Percentiles rank a stretch among this genome's conserved stretches.
These are phyloP conservation scores for Hirtodrosophila histrioides DNA, from an alignment of 2,888 invertebrate genomes.

Conservation along the genomic window DNA sequence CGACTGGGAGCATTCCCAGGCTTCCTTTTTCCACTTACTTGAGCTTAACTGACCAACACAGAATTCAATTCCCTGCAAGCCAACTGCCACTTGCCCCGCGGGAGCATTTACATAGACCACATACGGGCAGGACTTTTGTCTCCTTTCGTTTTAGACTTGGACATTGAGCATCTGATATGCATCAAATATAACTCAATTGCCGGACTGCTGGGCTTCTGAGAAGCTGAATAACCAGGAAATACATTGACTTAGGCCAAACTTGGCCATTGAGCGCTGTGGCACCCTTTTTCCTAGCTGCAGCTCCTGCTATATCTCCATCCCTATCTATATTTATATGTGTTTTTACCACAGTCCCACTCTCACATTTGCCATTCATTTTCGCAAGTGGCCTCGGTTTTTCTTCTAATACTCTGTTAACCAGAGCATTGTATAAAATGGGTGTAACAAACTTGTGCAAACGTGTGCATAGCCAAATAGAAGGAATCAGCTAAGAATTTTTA, in stretches of 20 bases:
- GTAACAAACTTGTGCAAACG: background rate
- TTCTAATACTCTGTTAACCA: constrained; percentile 27
- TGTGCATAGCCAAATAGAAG: no score
- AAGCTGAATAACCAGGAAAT: constrained; percentile 76
- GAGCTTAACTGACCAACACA: constrained; percentile 59
- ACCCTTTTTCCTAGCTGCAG: constrained; percentile 30
- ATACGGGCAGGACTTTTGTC: constrained; percentile 47
- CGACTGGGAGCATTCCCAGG: constrained; percentile 31
- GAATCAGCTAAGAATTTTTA: no score
- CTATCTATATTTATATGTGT: constrained; percentile 56
- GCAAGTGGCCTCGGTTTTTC: constrained; percentile 68
- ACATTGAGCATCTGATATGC: constrained; percentile 77
- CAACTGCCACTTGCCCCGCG: constrained; percentile 46
- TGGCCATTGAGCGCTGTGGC: constrained; percentile 43
- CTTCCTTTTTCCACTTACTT: constrained; percentile 63
- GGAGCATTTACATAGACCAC: constrained; percentile 69
- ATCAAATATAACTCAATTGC: constrained; percentile 79
- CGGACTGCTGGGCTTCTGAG: constrained; percentile 62
- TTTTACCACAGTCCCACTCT: constrained; percentile 31
- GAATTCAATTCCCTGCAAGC: constrained; percentile 60
- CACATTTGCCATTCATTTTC: constrained; percentile 74
- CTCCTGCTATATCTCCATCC: constrained; percentile 25
- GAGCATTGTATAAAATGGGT: background rate
- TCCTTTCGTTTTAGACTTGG: constrained; percentile 44
- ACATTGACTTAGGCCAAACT: constrained; percentile 65